Percentiles rank a stretch among this genome's conserved stretches.
Conservation (phyloP, 2,113 vertebrate genomes). For the Megaceryle maxima region DNA sequence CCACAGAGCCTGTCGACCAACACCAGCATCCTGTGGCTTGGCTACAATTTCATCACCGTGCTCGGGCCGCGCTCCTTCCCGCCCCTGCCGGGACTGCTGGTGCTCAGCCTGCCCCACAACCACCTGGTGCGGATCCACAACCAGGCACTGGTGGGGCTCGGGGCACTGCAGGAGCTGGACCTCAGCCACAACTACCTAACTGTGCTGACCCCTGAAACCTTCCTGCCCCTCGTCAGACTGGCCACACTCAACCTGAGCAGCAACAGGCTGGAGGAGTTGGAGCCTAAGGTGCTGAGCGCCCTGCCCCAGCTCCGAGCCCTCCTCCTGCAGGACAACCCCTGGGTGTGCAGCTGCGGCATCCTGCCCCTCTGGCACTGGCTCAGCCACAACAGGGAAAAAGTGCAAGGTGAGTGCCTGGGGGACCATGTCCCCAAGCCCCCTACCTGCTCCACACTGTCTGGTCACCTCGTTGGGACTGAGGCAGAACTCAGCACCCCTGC, state of each 20-base stretch:
- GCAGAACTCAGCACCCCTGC: not conserved
- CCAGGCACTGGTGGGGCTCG: conserved; percentile 67
- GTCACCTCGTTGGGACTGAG: not conserved
- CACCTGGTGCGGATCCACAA: conserved; percentile 63
- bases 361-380: conserved; percentile 76
- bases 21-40: conserved; percentile 50
- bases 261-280: conserved; percentile 68
- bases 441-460: fast-evolving
- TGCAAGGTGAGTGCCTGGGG: conserved; percentile 63
- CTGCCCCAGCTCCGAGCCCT: conserved; percentile 61
- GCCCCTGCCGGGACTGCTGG: not conserved
- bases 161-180: conserved; percentile 66
- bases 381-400: conserved; percentile 45
- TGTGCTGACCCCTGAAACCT: conserved; percentile 51
- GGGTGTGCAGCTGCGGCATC: conserved; percentile 75
- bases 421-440: not conserved
- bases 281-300: not conserved
- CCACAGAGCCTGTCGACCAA: conserved; percentile 40
- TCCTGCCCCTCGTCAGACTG: conserved; percentile 64
- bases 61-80: conserved; percentile 55
- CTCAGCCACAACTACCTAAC: conserved; percentile 72
- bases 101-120: conserved; percentile 72
- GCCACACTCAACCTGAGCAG: conserved; percentile 47
- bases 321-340: conserved; percentile 73
- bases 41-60: conserved; percentile 60